Evolutionary conservation across 2,113 vertebrate species (phyloP).

Genomic region (Cottus gobio): DNA sequence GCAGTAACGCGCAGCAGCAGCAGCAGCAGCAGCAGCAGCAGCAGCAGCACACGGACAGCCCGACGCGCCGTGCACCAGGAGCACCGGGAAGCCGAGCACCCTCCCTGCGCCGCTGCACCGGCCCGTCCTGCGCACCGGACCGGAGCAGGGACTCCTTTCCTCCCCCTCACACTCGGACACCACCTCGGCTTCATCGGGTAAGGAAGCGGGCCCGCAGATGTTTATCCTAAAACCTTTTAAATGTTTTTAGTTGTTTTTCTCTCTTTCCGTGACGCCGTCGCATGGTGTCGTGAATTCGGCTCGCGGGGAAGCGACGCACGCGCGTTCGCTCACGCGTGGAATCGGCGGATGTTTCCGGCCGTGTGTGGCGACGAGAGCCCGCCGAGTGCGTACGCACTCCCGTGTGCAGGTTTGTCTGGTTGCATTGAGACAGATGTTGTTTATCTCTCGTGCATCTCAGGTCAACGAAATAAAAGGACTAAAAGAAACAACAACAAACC

Average conservation of each 20-base stretch:
- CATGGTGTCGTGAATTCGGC: neutral
- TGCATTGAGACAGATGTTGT: neutral
- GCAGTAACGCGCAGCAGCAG: neutral
- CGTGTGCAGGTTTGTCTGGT: neutral
- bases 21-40: neutral
- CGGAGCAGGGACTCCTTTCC: conserved; percentile 47
- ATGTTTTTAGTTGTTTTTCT: too few species aligned
- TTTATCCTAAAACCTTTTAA: neutral
- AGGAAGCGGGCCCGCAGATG: conserved; percentile 34
- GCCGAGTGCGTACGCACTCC: neutral
- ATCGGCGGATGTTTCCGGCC: conserved; percentile 9
- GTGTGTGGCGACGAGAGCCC: conserved; percentile 5
- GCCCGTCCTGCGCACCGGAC: conserved; percentile 53
- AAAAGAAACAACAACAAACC: neutral
- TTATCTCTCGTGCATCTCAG: neutral
- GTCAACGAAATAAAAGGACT: neutral
- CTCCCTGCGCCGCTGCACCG: conserved; percentile 22
- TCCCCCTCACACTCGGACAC: conserved; percentile 6
- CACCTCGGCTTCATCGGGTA: conserved; percentile 67
- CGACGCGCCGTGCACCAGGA: conserved; percentile 1
- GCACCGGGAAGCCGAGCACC: conserved; percentile 48
- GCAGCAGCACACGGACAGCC: conserved; percentile 15
- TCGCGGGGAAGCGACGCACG: conserved; percentile 15
- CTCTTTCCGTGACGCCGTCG: neutral
- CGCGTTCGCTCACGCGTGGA: conserved; percentile 46